Evolutionary conservation across 2,888 invertebrate genomes (phyloP), one percentile per base, ranked within the genome.

Genomic region (Limnephilus marmoratus): DNA sequence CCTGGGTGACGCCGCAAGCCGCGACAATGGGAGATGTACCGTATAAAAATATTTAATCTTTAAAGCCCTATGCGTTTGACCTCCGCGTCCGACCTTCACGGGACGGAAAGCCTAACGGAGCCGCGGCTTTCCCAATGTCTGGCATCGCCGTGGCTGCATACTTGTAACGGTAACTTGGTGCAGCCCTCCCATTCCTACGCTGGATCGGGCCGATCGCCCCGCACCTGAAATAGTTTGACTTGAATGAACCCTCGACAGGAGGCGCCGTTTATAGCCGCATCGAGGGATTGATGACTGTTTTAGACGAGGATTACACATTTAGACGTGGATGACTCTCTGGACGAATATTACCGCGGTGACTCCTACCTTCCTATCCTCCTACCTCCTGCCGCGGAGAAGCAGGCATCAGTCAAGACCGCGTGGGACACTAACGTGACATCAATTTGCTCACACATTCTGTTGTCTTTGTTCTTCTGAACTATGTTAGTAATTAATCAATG

Each of bases 201-300:
- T 31, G 31, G 13, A 31, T 15, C 82, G 31, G 82, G 82, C 68
- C 82, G 24, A 18, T 85, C 34, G 11, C 24, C 85, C 45, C 85
- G n/a, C 45, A 86, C 45, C 85, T 45, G 29, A 86, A 83, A 45
- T 86, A 45, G 85, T 45, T 49, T 29, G 85, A 24, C 85, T 41
- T 45, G 85, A 41, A 41, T 41, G 45, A n/a, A 41, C 41, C 18
- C n/a, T 15, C 37, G n/a, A 85, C n/a, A 18, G 31, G 37, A 85
- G 85, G 34, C 37, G 45, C 85, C 85, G n/a, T 41, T 86, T 86
- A 41, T 45, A 86, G 85, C 45, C 85, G 41, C 85, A 45, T 86
- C 85, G 85, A 41, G 37, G 41, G 85, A 86, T 86, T 86, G 85
- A 86, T 86, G 49, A 45, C 85, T 86, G 45, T 86, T 86, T 86